Conservation (phyloP, 53 echinoderm and acorn worm species). For the Paracentrotus lividus region DNA sequence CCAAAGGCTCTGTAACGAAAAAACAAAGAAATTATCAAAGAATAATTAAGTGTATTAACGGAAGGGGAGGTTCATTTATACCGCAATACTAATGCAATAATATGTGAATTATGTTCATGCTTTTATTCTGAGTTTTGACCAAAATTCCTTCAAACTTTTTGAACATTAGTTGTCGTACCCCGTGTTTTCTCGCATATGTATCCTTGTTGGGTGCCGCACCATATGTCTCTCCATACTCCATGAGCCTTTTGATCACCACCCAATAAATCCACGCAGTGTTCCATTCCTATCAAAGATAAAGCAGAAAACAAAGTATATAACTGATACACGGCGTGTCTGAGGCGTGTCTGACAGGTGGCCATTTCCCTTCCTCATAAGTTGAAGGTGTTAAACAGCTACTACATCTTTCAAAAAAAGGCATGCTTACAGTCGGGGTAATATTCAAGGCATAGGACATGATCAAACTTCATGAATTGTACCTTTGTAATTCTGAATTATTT, state of each 20-base stretch:
- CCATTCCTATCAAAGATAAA: neutral
- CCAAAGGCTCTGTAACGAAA: conserved; percentile 2
- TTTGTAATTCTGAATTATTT: too few species aligned
- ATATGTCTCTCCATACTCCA: conserved; percentile 49
- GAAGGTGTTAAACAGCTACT: too few species aligned
- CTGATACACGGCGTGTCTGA: neutral
- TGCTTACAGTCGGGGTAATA: too few species aligned
- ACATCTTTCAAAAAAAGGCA: too few species aligned
- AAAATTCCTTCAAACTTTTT: too few species aligned
- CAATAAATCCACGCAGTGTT: conserved; percentile 31
- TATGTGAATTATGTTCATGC: too few species aligned
- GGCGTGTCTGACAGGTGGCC: too few species aligned
- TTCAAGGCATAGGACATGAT: too few species aligned
- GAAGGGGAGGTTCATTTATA: neutral
- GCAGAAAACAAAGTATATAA: neutral
- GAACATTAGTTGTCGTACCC: neutral
- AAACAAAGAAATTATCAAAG: neutral
- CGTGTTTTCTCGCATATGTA: conserved; percentile 28
- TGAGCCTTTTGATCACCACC: conserved; percentile 33
- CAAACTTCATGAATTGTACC: too few species aligned
- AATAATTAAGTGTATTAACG: neutral
- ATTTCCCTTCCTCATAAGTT: too few species aligned
- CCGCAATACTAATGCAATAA: too few species aligned
- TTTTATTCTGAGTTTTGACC: too few species aligned
- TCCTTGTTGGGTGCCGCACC: conserved; percentile 31